A percentile compares a stretch with the other conserved stretches of the same genome.
phyloP scores from a whole-genome alignment of 1,140 invertebrate genomes.

The Pseudomyrmex gracilis region DNA sequence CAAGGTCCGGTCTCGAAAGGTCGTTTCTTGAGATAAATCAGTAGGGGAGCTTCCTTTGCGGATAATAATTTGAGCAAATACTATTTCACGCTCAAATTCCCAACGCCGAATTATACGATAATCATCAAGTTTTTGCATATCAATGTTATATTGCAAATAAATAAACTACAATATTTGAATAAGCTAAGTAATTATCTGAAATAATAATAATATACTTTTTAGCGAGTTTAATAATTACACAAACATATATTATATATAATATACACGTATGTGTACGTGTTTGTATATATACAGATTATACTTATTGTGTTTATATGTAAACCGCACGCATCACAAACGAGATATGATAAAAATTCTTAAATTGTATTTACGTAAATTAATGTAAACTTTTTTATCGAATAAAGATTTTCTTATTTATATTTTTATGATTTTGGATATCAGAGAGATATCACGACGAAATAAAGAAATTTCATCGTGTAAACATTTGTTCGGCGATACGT shows the following conservation, averaged over 20 bases:
- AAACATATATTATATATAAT: no score
- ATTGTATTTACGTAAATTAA: no score
- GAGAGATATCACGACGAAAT: not conserved
- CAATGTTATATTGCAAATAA: not conserved
- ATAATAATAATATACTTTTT: not conserved
- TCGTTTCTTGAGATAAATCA: conserved; percentile 60
- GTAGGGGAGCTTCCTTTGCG: conserved; percentile 17
- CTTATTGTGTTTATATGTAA: no score
- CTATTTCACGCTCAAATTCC: conserved; percentile 51
- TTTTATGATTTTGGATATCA: not conserved
- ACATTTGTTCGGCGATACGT: conserved; percentile 35
- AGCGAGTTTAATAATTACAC: no score
- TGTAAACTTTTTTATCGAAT: not conserved
- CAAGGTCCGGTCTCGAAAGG: conserved; percentile 56
- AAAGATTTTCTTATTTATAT: not conserved
- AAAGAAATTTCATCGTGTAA: conserved; percentile 14
- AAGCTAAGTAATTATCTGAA: not conserved
- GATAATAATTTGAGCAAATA: conserved; percentile 53
- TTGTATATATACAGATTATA: no score
- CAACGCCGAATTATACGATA: conserved; percentile 30
- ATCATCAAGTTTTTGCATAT: not conserved
- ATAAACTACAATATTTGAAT: not conserved
- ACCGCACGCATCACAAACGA: no score
- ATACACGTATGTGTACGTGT: no score
- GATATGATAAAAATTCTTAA: no score